Conservation (phyloP, 2,888 invertebrate genomes). For the Hypomecis atomaria region DNA sequence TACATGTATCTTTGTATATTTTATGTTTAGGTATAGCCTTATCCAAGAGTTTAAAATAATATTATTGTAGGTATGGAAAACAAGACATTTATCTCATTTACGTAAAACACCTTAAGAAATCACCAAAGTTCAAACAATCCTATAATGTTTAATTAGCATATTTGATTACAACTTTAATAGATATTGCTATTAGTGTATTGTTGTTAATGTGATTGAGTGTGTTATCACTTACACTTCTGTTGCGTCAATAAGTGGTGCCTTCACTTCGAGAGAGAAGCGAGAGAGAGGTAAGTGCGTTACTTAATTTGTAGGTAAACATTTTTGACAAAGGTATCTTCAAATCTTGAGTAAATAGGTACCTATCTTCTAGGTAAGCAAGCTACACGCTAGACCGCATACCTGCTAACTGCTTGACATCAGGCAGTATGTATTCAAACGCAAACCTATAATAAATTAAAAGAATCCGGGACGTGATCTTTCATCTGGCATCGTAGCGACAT, state of each 20-base stretch:
- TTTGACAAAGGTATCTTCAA: neutral
- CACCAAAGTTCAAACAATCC: neutral
- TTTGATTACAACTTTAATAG: conserved; percentile 19
- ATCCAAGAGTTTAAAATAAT: too few species aligned
- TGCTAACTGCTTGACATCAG: too few species aligned
- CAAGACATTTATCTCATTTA: neutral
- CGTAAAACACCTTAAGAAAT: neutral
- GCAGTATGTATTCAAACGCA: too few species aligned
- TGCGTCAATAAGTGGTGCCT: conserved; percentile 38
- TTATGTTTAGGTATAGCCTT: too few species aligned
- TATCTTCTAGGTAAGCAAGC: too few species aligned
- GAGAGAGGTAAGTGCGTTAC: neutral
- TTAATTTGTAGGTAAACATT: neutral
- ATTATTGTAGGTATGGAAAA: too few species aligned
- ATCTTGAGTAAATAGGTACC: too few species aligned
- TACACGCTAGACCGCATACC: too few species aligned
- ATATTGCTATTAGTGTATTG: conserved; percentile 27
- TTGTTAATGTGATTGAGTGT: conserved; percentile 28
- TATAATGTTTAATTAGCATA: neutral
- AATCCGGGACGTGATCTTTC: too few species aligned
- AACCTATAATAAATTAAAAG: too few species aligned
- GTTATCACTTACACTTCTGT: conserved; percentile 31
- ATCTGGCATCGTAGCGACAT: too few species aligned
- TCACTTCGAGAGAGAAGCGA: conserved; percentile 23
- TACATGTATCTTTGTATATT: too few species aligned